Base-by-base conservation (phyloP, 2,113 vertebrate species). In the Natator depressus region DNA sequence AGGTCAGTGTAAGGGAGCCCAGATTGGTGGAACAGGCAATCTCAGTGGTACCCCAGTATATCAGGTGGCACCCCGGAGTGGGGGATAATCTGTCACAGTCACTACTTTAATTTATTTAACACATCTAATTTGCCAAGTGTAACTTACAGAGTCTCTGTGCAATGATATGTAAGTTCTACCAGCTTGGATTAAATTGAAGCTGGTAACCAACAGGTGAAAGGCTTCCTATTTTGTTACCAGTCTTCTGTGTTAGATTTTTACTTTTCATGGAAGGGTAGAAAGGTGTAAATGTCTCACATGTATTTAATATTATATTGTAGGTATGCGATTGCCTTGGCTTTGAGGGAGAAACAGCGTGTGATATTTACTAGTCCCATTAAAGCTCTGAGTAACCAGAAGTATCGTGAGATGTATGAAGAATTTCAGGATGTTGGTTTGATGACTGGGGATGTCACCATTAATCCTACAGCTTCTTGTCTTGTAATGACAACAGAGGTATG, bases 331-430 rank as follows among this genome's bases (percentile, higher is more conserved):
- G 99, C 99, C 5, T 94, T 99, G 86, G 99, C 99, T 79, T 98
- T 99, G 93, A 98, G 99, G 81, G 99, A 99, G 78, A 99, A 99
- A 91, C 99, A 99, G 95, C 98, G 99, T 54, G 99, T 99, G 87
- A 99, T 99, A 98, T 99, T 99, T 98, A 99, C 99, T 54, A 99
- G 99, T 96, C 99, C 99, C 82, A 99, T 99, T 96, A 99, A 99
- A 97, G 99, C 99, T 89, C 95, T 99, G 81, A 99, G 99, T 96
- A 99, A 99, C 96, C 99, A 99, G 97, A 99, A 99, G 95, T 99
- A 99, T 96, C 99, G 99, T 93, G 99, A 99, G 93, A 99, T 99
- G 99, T 99, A 99, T 72, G 99, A 99, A 96, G 99, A 99, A 97
- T 99, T 99, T 93, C 99, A 99, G 96, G 99, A 99, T 89, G 99